These are phyloP conservation scores for Ernsta delagoae DNA, from an alignment of 2,888 invertebrate genomes.

Conservation along the genomic window DNA sequence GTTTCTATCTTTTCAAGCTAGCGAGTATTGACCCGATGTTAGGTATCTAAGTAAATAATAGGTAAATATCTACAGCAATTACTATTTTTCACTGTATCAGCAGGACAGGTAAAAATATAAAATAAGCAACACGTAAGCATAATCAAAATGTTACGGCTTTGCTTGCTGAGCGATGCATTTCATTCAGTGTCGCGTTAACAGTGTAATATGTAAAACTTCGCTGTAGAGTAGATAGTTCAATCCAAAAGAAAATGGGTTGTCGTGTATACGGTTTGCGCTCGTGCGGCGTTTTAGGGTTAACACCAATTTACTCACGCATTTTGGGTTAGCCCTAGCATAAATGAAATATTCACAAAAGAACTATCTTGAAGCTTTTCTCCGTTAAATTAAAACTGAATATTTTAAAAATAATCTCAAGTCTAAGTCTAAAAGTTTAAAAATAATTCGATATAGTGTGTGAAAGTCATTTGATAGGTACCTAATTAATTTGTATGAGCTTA, in stretches of 20 bases:
- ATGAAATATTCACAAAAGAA: neutral
- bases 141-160: neutral
- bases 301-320: neutral
- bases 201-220: conserved; percentile 10
- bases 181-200: conserved; percentile 5
- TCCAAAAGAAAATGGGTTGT: conserved; percentile 46
- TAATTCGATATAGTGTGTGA: no score
- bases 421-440: no score
- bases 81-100: neutral
- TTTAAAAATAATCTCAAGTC: no score
- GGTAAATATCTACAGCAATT: no score
- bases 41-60: no score
- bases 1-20: no score
- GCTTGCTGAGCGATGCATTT: conserved; percentile 10
- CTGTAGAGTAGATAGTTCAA: conserved; percentile 32
- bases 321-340: no score
- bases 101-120: neutral
- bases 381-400: neutral
- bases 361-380: neutral
- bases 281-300: conserved; percentile 26
- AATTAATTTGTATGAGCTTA: no score
- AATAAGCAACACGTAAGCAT: conserved; percentile 6
- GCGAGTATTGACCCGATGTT: no score
- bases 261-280: conserved; percentile 28
- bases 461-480: no score